Conservation (phyloP, 2,797 vertebrate genomes). For the Apogon hyalosoma region DNA sequence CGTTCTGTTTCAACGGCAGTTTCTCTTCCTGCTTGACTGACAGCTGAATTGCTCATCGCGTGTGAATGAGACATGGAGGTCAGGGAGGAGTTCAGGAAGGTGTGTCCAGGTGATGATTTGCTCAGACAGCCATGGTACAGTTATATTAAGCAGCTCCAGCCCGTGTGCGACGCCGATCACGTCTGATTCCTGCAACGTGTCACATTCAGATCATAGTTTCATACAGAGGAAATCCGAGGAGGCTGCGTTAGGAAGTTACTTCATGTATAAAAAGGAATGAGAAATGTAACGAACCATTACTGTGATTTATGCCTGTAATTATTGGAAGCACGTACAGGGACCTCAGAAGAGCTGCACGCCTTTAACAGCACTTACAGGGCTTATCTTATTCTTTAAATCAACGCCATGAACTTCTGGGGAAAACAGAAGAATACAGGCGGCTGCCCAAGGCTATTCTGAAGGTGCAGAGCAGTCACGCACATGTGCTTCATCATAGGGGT, state of each 20-base stretch:
- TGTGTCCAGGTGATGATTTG: conserved; percentile 67
- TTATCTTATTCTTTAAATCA: conserved; percentile 69
- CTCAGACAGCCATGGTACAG: conserved; percentile 39
- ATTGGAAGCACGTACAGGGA: conserved; percentile 33
- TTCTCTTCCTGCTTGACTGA: conserved; percentile 62
- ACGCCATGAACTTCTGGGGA: conserved; percentile 55
- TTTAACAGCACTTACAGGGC: conserved; percentile 37
- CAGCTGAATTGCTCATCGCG: conserved; percentile 72
- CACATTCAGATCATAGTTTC: conserved; percentile 50
- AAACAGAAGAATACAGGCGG: conserved; percentile 55
- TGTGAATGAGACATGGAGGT: conserved; percentile 69
- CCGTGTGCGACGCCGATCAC: background rate
- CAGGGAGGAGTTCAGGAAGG: conserved; percentile 61
- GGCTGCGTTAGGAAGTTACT: conserved; percentile 39
- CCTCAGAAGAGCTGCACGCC: conserved; percentile 22
- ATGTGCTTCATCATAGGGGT: conserved; percentile 79
- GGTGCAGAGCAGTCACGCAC: conserved; percentile 79
- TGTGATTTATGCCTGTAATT: conserved; percentile 68
- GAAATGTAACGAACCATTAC: conserved; percentile 36
- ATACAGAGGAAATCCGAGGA: conserved; percentile 7
- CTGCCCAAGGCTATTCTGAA: conserved; percentile 65
- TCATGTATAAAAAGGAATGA: conserved; percentile 28
- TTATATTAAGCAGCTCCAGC: conserved; percentile 29
- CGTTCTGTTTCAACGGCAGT: conserved; percentile 31
- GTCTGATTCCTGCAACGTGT: conserved; percentile 44